Evolutionary conservation across 2,888 invertebrate genomes (phyloP), one percentile per base, ranked within the genome.

Genomic region (Xiphydria camelus): DNA sequence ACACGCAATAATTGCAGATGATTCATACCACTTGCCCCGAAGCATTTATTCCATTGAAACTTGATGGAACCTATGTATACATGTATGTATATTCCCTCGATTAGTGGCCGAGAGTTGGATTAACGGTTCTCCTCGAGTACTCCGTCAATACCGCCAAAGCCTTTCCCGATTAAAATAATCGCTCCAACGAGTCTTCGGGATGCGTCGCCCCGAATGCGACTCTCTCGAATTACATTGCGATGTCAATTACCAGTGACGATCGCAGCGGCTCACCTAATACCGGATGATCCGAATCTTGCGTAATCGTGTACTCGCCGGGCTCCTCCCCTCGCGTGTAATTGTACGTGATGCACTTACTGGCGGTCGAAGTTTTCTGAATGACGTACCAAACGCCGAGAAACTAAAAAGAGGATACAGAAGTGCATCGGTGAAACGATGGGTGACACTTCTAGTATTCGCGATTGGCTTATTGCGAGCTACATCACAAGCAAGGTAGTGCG

Each of bases 301-400:
- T 84, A 47, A 91, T 70, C 51, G 82, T 73, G 62, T 87, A 88
- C 59, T 83, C 81, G 9, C 83, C 83, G 0, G 88, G 88, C 65
- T 88, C 88, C 1, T 82, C 80, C 0, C 84, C 83, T 53, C 77
- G 78, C 0, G 86, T 87, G 76, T 88, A 88, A 77, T 90, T 89
- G 75, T 91, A 89, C 1, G 84, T 84, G 62, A 91, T 82, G 74
- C 91, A 91, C 60, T 83, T 82, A 42, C 89, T 89, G 0, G 86
- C 88, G 0, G 90, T 91, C 4, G 88, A 86, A 1, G 90, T 90
- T 76, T 91, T 91, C 75, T 90, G 87, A 25, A 91, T 82, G 9
- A 87, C 90, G 73, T 87, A 88, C 91, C 91, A 91, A 10, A 86
- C 75, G 0, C 91, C 91, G 45, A 90, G 75, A 75, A 91, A 81